Base-by-base conservation (phyloP, 2,113 vertebrate genomes). In the Corythoichthys haematopterus region DNA sequence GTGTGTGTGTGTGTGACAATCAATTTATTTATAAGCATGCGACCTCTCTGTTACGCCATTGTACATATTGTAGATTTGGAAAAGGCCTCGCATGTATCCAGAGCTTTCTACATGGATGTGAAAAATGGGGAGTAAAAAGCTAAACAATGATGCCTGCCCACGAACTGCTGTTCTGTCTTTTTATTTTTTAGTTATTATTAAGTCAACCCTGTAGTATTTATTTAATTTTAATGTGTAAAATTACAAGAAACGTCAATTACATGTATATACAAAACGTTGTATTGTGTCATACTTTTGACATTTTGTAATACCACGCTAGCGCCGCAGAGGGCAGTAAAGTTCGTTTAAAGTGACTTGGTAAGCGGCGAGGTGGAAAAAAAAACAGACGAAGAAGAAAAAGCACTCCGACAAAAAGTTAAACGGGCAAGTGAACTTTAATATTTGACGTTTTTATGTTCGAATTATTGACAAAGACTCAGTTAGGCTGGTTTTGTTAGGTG, bases 21-120 rank as follows among this genome's bases (percentile, higher is more conserved):
- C 13, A 47, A 65, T 75, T 40, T 43, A 43, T 43, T 15, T 6
- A 67, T 14, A 46, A 79, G 79, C 80, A 84, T 75, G 84, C 55
- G 55, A 35, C 67, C 68, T 36, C 43, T 52, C 38, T n/a, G 40
- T 43, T n/a, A 46, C 33, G 57, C 69, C 16, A 60, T 72, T 56
- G 64, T 69, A 61, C 28, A 36, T 14, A 36, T 12, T 14, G 2
- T 36, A 50, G 12, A 53, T 55, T 48, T 47, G 46, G 43, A 51
- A 67, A 65, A 28, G 40, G 74, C 12, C 52, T 56, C 72, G 87
- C 85, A 84, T 87, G 87, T 63, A 66, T 74, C 35, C 48, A 66
- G 59, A n/a, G 50, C 65, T 75, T 64, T 77, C 56, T 70, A 67
- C 64, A 58, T 59, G 77, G 37, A 75, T 70, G 75, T 81, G 60